Evolutionary conservation across 2,888 invertebrate genomes (phyloP).

Genomic region (Monochamus alternatus): DNA sequence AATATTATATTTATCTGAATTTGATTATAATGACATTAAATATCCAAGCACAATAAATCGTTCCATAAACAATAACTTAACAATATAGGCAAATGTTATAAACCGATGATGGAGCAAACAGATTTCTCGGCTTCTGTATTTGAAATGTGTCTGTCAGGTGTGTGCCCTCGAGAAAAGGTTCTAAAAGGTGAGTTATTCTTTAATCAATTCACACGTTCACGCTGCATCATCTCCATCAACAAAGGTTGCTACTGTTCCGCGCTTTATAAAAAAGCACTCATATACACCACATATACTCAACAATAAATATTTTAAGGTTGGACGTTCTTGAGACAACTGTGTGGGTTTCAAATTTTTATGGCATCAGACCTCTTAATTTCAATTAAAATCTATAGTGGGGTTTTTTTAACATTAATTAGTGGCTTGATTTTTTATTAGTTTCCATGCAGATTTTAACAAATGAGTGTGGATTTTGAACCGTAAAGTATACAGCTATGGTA

Average conservation of each 20-base stretch:
- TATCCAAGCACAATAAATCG: constrained; percentile 26
- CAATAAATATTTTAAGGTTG: constrained; percentile 39
- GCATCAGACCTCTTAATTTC: constrained; percentile 35
- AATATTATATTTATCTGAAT: no score
- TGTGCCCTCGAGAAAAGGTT: constrained; percentile 55
- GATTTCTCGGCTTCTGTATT: constrained; percentile 45
- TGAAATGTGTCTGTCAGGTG: constrained; percentile 53
- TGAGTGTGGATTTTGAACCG: constrained; percentile 8
- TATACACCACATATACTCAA: constrained; percentile 30
- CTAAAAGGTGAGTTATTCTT: constrained; percentile 60
- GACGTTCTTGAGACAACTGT: constrained; percentile 31
- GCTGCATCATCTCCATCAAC: constrained; percentile 63
- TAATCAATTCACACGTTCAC: constrained; percentile 63
- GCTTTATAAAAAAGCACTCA: constrained; percentile 56
- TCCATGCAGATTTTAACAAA: constrained; percentile 8
- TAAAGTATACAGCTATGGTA: not conserved
- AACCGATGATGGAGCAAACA: constrained; percentile 62
- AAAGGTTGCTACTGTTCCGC: constrained; percentile 63
- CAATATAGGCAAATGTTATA: constrained; percentile 56
- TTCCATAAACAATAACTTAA: constrained; percentile 21
- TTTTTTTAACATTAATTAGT: constrained; percentile 21
- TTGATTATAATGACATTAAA: not conserved
- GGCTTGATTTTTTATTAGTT: not conserved
- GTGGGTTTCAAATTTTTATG: constrained; percentile 41
- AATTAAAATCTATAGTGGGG: constrained; percentile 25